These are phyloP conservation scores for Leucoraja ocellata DNA, from an alignment of 2,797 vertebrate species.

Conservation along the genomic window DNA sequence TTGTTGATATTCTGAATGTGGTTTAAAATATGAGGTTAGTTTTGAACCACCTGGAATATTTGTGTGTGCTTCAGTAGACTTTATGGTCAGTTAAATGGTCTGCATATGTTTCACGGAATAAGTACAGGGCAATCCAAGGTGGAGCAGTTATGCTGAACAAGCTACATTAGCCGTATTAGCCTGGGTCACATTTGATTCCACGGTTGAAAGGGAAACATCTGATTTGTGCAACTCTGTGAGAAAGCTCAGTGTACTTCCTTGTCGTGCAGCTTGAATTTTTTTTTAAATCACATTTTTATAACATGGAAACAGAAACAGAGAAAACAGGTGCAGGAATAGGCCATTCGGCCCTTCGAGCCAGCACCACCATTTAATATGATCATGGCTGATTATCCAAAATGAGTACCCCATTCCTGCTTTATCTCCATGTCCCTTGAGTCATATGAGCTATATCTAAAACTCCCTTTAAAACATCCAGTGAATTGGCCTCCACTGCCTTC, in stretches of 20 bases:
- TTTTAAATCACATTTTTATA: too few relatives aligned
- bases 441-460: too few relatives aligned
- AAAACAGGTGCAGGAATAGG: too few relatives aligned
- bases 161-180: neutral
- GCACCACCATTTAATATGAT: too few relatives aligned
- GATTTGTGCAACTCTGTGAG: neutral
- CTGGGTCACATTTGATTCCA: neutral
- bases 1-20: constrained; percentile 4
- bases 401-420: too few relatives aligned
- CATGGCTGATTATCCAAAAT: too few relatives aligned
- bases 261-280: too few relatives aligned
- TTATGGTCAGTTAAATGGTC: constrained; percentile 18
- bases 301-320: neutral
- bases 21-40: constrained; percentile 22
- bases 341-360: too few relatives aligned
- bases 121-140: constrained; percentile 31
- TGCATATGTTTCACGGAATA: constrained; percentile 25
- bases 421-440: too few relatives aligned
- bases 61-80: constrained; percentile 10
- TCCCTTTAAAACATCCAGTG: too few relatives aligned
- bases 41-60: constrained; percentile 24
- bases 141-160: constrained; percentile 26
- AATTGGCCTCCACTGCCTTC: too few relatives aligned
- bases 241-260: neutral
- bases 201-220: neutral